Base-by-base conservation (phyloP, 2,113 vertebrate genomes). In the Symphodus melops region DNA sequence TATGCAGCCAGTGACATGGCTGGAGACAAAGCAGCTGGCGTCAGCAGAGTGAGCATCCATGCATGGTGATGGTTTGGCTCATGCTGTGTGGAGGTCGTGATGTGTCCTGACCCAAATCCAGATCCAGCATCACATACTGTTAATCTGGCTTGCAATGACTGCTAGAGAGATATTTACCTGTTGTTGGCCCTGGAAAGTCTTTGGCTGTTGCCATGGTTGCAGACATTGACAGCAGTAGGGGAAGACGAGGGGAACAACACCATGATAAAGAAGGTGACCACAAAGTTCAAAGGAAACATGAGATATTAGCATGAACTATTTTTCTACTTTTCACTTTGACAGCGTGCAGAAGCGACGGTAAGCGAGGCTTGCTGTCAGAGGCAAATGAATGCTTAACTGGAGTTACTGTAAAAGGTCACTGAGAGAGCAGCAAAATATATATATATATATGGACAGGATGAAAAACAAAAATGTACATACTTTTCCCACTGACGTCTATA, bases 171-270 rank as follows among this genome's bases (percentile, higher is more conserved):
- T 95, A 94, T 92, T 95, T 95, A 95, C 94, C 94, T 95, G 93
- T 85, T 42, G 92, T 92, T 61, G 93, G 89, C 86, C 91, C 92
- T 90, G 92, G 93, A 81, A 92, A 93, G 90, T 94, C 93, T 94
- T 93, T 95, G 86, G 92, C 94, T 94, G 93, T 94, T 93, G 89
- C 91, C 94, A 93, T 92, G 93, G 93, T 93, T 87, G 93, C 89
- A 91, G 90, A 92, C 90, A 93, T 87, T 92, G 87, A 91, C 83
- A 87, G 90, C 89, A 88, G 83, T 75, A 73, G 89, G 82, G 89
- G 83, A 83, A 92, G 89, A 93, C 71, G 88, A 83, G 89, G 89
- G 91, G 89, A 90, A 93, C 83, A 89, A 93, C 89, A 91, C 86
- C 79, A 76, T 73, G 86, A 86, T 85, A 85, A 90, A 83, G 72